phyloP scores from a whole-genome alignment of 2,888 invertebrate species.

The Phaedon cochleariae region DNA sequence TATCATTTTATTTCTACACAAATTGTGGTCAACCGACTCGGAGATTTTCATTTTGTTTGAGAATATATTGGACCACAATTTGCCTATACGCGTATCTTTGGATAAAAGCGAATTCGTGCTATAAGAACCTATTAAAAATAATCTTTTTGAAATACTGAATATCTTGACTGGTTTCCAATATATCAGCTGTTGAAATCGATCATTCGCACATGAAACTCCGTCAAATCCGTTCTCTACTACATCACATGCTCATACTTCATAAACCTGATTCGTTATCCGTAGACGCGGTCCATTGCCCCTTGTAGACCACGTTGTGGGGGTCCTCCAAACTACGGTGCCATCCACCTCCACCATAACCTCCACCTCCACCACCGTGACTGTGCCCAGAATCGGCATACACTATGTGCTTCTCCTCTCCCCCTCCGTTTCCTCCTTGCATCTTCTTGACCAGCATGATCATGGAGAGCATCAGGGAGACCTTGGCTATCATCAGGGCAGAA shows the following conservation, averaged over 20 bases:
- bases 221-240: no score
- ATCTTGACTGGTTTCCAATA: no score
- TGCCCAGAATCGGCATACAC: slow-evolving; percentile 64
- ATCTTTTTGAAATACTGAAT: no score
- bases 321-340: slow-evolving; percentile 69
- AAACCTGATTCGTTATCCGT: slow-evolving; percentile 43
- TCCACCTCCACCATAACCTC: slow-evolving; percentile 53
- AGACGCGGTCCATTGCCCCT: slow-evolving; percentile 63
- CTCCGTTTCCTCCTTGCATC: slow-evolving; percentile 63
- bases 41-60: no score
- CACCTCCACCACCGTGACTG: slow-evolving; percentile 54
- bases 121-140: no score
- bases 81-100: no score
- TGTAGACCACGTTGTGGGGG: slow-evolving; percentile 77
- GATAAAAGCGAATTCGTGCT: no score
- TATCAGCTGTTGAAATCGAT: no score
- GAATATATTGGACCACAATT: no score
- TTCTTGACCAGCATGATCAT: slow-evolving; percentile 73
- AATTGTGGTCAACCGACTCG: no score
- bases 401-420: slow-evolving; percentile 63
- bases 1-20: no score
- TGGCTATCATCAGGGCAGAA: slow-evolving; percentile 72
- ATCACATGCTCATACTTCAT: slow-evolving; percentile 44
- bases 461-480: slow-evolving; percentile 70
- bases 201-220: no score